A percentile compares a stretch with the other conserved stretches of the same genome.
phyloP scores from a whole-genome alignment of 53 echinoderm and acorn worm species.

The Paelopatides confundens region DNA sequence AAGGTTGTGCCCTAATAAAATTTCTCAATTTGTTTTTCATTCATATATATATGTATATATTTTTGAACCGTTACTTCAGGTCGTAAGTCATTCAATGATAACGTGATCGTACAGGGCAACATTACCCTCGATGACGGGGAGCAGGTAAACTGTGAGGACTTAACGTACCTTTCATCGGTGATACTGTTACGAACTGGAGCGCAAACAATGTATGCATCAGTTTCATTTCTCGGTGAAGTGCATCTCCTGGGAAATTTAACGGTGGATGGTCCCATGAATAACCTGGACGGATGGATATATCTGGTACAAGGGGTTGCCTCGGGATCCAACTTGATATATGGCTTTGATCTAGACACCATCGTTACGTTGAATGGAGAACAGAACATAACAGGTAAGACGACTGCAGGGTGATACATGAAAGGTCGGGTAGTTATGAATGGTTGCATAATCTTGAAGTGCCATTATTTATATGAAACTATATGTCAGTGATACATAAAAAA shows the following conservation, averaged over 20 bases:
- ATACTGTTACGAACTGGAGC: slow-evolving; percentile 23
- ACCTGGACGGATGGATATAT: background rate
- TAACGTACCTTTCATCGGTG: background rate
- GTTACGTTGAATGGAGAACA: slow-evolving; percentile 26
- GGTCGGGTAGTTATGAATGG: no score
- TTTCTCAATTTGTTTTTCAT: no score
- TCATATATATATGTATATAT: background rate
- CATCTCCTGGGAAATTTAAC: slow-evolving; percentile 39
- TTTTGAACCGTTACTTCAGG: background rate
- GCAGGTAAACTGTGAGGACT: slow-evolving; percentile 12
- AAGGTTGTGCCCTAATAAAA: no score
- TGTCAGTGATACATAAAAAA: no score
- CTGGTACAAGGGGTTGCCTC: background rate
- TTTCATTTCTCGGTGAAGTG: background rate
- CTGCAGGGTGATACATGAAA: no score
- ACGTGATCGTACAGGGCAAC: slow-evolving; percentile 29
- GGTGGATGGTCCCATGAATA: slow-evolving; percentile 44
- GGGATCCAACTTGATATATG: background rate
- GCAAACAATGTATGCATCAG: slow-evolving; percentile 50
- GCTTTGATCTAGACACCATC: background rate
- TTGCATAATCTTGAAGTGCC: no score
- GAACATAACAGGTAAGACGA: slow-evolving; percentile 1
- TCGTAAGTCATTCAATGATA: slow-evolving; percentile 23
- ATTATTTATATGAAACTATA: no score
- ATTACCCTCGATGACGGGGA: background rate